Base-by-base conservation (phyloP, 2,888 invertebrate species). In the Torymus aiolomorphi region DNA sequence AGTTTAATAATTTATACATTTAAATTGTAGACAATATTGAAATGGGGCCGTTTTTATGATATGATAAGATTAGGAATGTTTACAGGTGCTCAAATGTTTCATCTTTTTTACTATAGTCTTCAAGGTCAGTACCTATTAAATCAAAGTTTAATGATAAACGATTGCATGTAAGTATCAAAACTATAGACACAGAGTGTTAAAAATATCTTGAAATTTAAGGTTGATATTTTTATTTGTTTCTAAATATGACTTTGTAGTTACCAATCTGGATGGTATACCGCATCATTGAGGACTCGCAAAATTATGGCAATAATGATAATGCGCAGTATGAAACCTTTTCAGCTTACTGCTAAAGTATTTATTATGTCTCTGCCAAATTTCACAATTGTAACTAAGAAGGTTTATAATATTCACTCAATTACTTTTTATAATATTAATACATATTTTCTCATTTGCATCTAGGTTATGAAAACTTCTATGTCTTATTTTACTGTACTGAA, bases 111-210 rank as follows among this genome's bases (percentile, higher is more conserved):
- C 49, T 76, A 76, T 13, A 78, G 82, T 59, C 8, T 77, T 20
- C 80, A 76, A 1, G 83, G 83, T 3, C 79, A 83, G 54, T 69
- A 71, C n/a, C 14, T 82, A 12, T 65, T 82, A 20, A 79, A 83
- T 49, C 66, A 82, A 72, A 83, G 82, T 56, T 11, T 70, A 16
- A 49, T 12, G 18, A 62, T 16, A 66, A 56, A 42, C 13, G 18
- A 76, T n/a, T 56, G 20, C 65, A 18, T 31, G 73, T 63, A 18
- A 56, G 14, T 16, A 14, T n/a, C n/a, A n/a, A n/a, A n/a, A n/a
- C n/a, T n/a, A n/a, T n/a, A n/a, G n/a, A n/a, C n/a, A n/a, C n/a
- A n/a, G n/a, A n/a, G n/a, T n/a, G n/a, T n/a, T n/a, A n/a, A n/a
- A n/a, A n/a, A n/a, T n/a, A n/a, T n/a, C n/a, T n/a, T n/a, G n/a